Conservation (phyloP, 2,113 vertebrate genomes). For the Upupa epops region DNA sequence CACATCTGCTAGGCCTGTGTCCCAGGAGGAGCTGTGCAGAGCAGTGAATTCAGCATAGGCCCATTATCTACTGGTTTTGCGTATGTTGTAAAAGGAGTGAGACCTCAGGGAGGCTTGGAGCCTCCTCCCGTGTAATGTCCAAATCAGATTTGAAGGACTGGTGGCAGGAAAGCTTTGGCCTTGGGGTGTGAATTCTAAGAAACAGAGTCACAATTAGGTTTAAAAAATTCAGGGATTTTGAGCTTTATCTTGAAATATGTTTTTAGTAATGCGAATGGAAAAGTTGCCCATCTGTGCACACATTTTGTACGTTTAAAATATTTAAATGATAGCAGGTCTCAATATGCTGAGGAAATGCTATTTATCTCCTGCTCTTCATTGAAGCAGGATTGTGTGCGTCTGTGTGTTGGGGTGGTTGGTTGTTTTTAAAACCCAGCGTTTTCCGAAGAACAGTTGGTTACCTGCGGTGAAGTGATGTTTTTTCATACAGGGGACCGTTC, state of each 20-base stretch:
- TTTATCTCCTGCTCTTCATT: conserved; percentile 56
- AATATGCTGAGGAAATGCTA: conserved; percentile 69
- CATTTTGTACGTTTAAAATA: conserved; percentile 77
- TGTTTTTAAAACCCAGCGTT: not conserved
- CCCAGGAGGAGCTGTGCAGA: conserved; percentile 76
- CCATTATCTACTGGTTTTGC: conserved; percentile 79
- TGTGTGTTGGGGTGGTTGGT: not conserved
- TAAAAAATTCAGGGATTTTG: conserved; percentile 84
- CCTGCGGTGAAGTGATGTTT: not conserved
- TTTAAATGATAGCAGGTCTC: conserved; percentile 72
- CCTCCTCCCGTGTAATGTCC: conserved; percentile 79
- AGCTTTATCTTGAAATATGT: conserved; percentile 78
- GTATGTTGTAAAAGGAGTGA: conserved; percentile 69
- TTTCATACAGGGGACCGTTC: not conserved
- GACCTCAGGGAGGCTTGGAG: conserved; percentile 80
- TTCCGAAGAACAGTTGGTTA: conserved; percentile 11
- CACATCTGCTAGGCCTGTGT: conserved; percentile 80
- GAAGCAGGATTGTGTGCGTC: not conserved
- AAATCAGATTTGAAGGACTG: conserved; percentile 80
- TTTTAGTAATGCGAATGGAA: conserved; percentile 71
- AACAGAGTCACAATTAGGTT: conserved; percentile 80
- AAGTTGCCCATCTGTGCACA: conserved; percentile 80
- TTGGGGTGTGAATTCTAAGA: conserved; percentile 80
- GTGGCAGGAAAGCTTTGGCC: conserved; percentile 82
- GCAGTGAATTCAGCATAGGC: conserved; percentile 76